A percentile compares a stretch with the other conserved stretches of the same genome.
These are phyloP conservation scores for Halichoerus grypus DNA, from an alignment of 2,113 vertebrate genomes.

Conservation along the genomic window DNA sequence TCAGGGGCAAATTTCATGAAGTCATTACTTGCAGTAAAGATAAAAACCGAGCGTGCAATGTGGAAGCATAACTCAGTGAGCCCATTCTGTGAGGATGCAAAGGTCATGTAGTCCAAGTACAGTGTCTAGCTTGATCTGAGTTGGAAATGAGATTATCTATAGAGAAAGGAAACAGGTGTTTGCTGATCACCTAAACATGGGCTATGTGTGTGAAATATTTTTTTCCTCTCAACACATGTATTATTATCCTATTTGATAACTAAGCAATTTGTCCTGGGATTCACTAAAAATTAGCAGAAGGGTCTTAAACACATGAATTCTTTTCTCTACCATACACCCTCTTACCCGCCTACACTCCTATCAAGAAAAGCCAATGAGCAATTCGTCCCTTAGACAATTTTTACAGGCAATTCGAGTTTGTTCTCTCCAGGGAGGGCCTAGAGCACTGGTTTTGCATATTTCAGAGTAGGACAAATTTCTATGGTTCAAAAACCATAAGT, in stretches of 20 bases:
- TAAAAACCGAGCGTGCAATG: neutral
- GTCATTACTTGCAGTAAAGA: neutral
- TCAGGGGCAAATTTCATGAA: neutral
- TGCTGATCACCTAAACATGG: neutral
- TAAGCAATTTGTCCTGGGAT: neutral
- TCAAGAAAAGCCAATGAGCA: neutral
- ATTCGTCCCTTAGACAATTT: neutral
- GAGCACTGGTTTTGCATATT: neutral
- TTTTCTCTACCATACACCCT: neutral
- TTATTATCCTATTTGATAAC: neutral
- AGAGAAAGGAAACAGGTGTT: neutral
- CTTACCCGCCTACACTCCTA: no score
- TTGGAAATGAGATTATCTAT: constrained; percentile 13
- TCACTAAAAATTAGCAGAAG: neutral
- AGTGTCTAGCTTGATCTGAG: neutral
- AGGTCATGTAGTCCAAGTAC: neutral
- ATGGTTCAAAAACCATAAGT: neutral
- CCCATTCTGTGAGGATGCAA: neutral
- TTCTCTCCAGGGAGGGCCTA: neutral
- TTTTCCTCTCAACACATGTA: neutral
- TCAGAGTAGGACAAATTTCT: neutral
- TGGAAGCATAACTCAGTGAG: neutral
- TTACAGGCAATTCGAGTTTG: neutral
- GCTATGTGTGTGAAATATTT: neutral
- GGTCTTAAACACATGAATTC: neutral